phyloP scores from a whole-genome alignment of 2,797 vertebrate genomes.

The Gobio occitaniae region DNA sequence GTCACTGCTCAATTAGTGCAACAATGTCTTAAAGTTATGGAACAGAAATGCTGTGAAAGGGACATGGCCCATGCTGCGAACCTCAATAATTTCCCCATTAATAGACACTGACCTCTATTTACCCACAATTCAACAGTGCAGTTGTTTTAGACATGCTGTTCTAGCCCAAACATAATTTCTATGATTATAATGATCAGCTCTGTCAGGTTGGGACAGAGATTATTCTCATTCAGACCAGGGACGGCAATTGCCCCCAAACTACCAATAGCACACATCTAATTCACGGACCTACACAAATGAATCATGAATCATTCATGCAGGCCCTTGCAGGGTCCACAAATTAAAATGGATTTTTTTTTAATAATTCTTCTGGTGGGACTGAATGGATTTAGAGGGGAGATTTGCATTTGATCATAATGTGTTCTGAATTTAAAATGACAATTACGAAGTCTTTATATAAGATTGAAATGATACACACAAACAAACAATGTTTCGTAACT shows the following conservation, averaged over 20 bases:
- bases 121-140: constrained; percentile 12
- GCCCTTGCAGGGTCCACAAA: background rate
- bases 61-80: background rate
- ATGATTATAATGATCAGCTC: constrained; percentile 9
- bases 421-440: background rate
- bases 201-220: constrained; percentile 47
- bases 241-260: constrained; percentile 34
- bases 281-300: constrained; percentile 45
- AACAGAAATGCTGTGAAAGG: background rate
- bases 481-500: background rate
- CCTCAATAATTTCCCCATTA: background rate
- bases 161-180: constrained; percentile 20
- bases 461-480: background rate
- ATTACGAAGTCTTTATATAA: background rate
- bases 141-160: constrained; percentile 4
- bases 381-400: constrained; percentile 9
- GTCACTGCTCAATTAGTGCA: background rate
- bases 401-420: constrained; percentile 13
- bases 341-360: constrained; percentile 31
- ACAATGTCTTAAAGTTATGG: background rate
- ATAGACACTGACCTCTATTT: constrained; percentile 26
- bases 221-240: background rate
- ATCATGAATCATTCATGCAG: constrained; percentile 45
- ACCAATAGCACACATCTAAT: constrained; percentile 35
- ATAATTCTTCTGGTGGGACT: constrained; percentile 21